These are phyloP conservation scores for Tarsius wallacei DNA, from an alignment of 2,797 vertebrate genomes.

Conservation along the genomic window DNA sequence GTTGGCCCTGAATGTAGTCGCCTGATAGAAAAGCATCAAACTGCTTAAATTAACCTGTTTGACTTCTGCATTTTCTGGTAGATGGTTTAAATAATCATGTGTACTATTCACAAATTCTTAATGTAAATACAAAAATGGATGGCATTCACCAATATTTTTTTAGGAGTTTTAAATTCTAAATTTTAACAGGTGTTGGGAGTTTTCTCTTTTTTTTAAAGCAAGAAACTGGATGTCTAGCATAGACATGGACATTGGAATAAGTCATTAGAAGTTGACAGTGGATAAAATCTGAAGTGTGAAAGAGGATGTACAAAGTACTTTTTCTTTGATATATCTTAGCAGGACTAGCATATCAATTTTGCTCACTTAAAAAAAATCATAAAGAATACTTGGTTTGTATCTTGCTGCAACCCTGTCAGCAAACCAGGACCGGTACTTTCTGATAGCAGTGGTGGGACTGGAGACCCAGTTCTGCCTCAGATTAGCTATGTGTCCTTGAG, in stretches of 20 bases:
- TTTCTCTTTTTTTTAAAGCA: neutral
- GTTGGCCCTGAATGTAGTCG: neutral
- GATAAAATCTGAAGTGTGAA: neutral
- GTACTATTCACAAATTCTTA: conserved; percentile 33
- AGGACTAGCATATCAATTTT: neutral
- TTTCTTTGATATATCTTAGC: neutral
- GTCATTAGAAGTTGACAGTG: neutral
- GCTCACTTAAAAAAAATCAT: neutral
- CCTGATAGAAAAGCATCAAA: neutral
- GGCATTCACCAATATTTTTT: neutral
- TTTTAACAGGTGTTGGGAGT: neutral
- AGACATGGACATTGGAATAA: neutral
- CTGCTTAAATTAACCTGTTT: conserved; percentile 61
- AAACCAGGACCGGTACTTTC: conserved; percentile 81
- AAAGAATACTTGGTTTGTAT: neutral
- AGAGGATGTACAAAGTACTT: neutral
- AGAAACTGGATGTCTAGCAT: neutral
- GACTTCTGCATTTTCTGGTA: conserved; percentile 63
- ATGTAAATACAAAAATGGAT: neutral
- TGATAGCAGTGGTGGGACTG: neutral
- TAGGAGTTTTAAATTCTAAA: conserved; percentile 11
- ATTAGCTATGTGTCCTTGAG: neutral
- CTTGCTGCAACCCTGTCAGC: conserved; percentile 85
- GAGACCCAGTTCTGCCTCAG: neutral
- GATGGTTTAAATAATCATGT: conserved; percentile 34